Conservation (phyloP, 2,888 invertebrate genomes). For the Julus scandinavius region DNA sequence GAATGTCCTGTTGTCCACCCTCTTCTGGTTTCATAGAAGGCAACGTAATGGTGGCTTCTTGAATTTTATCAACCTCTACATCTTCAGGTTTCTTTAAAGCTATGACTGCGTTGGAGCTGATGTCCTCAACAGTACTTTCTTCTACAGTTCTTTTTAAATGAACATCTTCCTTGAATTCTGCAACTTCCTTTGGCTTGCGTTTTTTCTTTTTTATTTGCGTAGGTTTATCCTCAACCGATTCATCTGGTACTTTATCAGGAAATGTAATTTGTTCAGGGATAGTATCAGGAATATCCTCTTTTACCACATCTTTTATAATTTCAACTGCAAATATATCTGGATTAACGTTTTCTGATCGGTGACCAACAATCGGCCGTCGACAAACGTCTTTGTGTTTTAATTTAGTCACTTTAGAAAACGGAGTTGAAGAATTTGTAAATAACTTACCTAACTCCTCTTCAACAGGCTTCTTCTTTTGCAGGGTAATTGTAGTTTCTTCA, state of each 20-base stretch:
- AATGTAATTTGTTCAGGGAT: constrained; percentile 52
- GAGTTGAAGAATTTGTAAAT: neutral
- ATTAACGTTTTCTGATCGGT: neutral
- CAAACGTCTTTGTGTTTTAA: neutral
- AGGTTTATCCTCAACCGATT: constrained; percentile 46
- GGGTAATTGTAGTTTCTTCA: constrained; percentile 48
- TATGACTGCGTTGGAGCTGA: constrained; percentile 52
- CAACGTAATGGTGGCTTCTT: neutral
- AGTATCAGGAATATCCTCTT: constrained; percentile 53
- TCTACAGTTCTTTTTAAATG: constrained; percentile 35
- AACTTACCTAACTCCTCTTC: constrained; percentile 19
- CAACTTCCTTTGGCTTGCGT: constrained; percentile 52
- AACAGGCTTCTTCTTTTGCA: constrained; percentile 60
- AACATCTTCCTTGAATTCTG: constrained; percentile 48
- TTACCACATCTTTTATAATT: constrained; percentile 5
- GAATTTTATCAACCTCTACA: constrained; percentile 36
- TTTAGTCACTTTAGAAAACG: neutral
- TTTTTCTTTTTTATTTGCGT: constrained; percentile 14
- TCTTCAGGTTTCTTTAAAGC: constrained; percentile 49
- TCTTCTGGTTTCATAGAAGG: neutral
- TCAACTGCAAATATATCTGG: constrained; percentile 36
- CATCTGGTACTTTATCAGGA: constrained; percentile 54
- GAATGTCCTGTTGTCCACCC: constrained; percentile 50
- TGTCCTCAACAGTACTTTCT: constrained; percentile 53
- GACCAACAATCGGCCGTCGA: neutral